These are phyloP conservation scores for Agelaius phoeniceus DNA, from an alignment of 2,113 vertebrate species.

Conservation along the genomic window DNA sequence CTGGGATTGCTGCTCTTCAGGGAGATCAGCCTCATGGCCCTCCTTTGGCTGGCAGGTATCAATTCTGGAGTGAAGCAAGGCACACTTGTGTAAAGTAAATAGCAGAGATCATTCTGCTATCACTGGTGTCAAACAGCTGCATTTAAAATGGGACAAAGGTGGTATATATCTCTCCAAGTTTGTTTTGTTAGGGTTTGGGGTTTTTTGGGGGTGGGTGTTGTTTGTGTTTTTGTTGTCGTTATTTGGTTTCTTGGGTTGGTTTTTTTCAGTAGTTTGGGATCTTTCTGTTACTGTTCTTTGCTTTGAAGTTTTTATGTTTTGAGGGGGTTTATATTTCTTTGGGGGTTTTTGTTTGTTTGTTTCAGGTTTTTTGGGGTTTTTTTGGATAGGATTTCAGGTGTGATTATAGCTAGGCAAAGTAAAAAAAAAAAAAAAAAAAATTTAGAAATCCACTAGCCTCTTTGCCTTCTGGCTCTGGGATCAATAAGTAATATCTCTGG, in stretches of 20 bases:
- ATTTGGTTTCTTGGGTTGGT: accelerated
- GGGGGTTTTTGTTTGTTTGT: background rate
- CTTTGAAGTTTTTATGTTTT: background rate
- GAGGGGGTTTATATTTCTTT: background rate
- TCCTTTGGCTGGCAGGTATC: background rate
- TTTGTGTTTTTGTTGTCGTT: background rate
- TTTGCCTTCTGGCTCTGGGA: background rate
- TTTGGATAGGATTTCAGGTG: background rate
- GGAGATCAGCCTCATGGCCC: accelerated
- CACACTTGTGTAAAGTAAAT: background rate
- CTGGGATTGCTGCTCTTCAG: background rate
- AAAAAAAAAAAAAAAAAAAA: background rate
- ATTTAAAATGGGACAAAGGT: background rate
- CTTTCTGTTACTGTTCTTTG: background rate
- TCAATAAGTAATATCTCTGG: background rate
- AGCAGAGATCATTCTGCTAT: background rate
- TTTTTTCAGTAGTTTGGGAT: background rate
- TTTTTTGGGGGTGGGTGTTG: too few species aligned
- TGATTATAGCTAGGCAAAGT: background rate
- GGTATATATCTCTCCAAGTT: background rate
- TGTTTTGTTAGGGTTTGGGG: background rate
- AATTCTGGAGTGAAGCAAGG: background rate
- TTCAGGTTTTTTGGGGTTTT: background rate
- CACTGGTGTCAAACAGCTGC: background rate
- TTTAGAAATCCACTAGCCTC: background rate